Base-by-base conservation (phyloP, 2,888 invertebrate genomes). In the Cremastobaeus sp. region DNA sequence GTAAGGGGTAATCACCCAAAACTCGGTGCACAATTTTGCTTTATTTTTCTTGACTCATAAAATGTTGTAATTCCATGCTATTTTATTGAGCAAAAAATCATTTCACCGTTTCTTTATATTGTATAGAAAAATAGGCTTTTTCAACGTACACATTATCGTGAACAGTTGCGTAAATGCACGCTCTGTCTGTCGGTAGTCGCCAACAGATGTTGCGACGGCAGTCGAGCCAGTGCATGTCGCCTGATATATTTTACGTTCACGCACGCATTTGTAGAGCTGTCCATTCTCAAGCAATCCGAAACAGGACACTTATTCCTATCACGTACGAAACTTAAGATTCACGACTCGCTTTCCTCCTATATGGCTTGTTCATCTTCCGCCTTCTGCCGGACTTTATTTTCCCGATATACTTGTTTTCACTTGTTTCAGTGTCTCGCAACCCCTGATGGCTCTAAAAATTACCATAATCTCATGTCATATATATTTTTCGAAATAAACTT, bases 81-180 rank as follows among this genome's bases (percentile, higher is more conserved):
- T n/a, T n/a, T n/a, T n/a, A n/a, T 18, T 9, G 35, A 35, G 14
- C n/a, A n/a, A 45, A 45, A 25, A 25, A 18, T n/a, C 20, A 41
- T 41, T 28, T 64, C 25, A 21, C 34, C n/a, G n/a, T n/a, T n/a
- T n/a, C n/a, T n/a, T n/a, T n/a, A n/a, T n/a, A n/a, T n/a, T n/a
- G n/a, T n/a, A n/a, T n/a, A n/a, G n/a, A n/a, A n/a, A n/a, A n/a
- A n/a, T n/a, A 5, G 15, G 32, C 17, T 41, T 62, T 62, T 30
- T 32, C 18, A 14, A 32, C 47, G 48, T 32, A 20, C 17, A 39
- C 43, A 57, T 59, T 45, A 43, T 35, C 48, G 59, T 37, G 80
- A 79, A 82, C 84, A 83, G 85, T 85, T 85, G 83, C 82, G 83
- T 79, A 83, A 83, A 81, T 83, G 79, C 78, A 57, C 72, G 76